phyloP scores from a whole-genome alignment of 2,797 vertebrate genomes.

The Hemibagrus guttatus region DNA sequence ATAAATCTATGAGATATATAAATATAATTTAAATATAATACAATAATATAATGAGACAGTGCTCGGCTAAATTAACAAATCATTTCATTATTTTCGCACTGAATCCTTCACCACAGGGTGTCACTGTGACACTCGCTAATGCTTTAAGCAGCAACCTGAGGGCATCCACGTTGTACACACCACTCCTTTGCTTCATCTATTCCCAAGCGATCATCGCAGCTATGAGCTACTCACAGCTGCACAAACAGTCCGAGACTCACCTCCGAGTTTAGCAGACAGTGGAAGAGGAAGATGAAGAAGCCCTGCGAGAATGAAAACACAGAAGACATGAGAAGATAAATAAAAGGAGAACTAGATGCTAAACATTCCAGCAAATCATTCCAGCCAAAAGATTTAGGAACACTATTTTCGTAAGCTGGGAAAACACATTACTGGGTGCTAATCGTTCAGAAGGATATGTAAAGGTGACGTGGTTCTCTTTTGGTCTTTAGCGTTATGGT shows the following conservation, averaged over 20 bases:
- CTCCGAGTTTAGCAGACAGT: constrained; percentile 98
- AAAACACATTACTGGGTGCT: constrained; percentile 25
- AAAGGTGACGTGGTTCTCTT: background rate
- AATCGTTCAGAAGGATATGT: constrained; percentile 1
- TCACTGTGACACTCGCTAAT: background rate
- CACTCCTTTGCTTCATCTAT: constrained; percentile 5
- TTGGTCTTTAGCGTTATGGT: constrained; percentile 9
- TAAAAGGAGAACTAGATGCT: background rate
- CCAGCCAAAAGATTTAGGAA: background rate
- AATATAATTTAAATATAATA: background rate
- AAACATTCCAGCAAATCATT: constrained; percentile 5
- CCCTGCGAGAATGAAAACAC: constrained; percentile 74
- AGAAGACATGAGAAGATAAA: constrained; percentile 27
- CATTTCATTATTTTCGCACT: too few relatives aligned
- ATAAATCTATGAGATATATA: background rate
- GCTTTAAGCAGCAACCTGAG: background rate
- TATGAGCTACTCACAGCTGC: constrained; percentile 43
- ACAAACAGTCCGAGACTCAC: constrained; percentile 68
- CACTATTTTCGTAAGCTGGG: constrained; percentile 31
- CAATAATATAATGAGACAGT: too few relatives aligned
- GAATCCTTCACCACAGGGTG: constrained; percentile 31
- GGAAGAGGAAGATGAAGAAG: constrained; percentile 98
- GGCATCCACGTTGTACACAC: background rate
- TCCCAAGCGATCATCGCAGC: constrained; percentile 29
- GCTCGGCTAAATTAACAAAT: background rate